A percentile compares a stretch with the other conserved stretches of the same genome.
These are phyloP conservation scores for Pygoscelis adeliae DNA, from an alignment of 2,113 vertebrate genomes.

Conservation along the genomic window DNA sequence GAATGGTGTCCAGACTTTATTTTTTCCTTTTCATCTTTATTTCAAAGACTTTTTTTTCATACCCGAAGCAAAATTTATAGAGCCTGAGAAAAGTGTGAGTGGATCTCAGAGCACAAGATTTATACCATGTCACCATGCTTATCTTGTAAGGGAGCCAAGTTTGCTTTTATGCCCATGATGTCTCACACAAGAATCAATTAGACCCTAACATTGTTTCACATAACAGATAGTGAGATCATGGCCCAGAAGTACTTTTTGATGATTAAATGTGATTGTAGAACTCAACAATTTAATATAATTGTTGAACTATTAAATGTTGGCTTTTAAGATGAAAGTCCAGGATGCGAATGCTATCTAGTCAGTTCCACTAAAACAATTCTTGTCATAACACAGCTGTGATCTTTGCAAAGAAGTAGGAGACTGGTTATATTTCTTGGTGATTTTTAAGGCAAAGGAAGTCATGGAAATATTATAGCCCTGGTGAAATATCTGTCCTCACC, in stretches of 20 bases:
- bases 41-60: background rate
- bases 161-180: conserved; percentile 51
- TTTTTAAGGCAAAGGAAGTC: background rate
- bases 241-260: background rate
- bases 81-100: background rate
- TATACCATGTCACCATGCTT: conserved; percentile 8
- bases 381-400: conserved; percentile 60
- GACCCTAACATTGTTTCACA: conserved; percentile 34
- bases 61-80: background rate
- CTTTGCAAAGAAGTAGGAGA: background rate
- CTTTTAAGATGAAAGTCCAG: conserved; percentile 63
- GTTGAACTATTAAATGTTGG: background rate
- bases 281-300: conserved; percentile 7
- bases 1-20: background rate
- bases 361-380: conserved; percentile 40
- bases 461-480: background rate
- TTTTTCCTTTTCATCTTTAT: background rate
- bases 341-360: conserved; percentile 38
- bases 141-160: conserved; percentile 68
- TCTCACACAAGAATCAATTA: conserved; percentile 30
- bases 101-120: conserved; percentile 23
- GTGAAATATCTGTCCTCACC: background rate
- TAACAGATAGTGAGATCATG: conserved; percentile 32
- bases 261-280: conserved; percentile 8
- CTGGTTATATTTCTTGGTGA: background rate